Percentiles rank a stretch among this genome's conserved stretches.
phyloP scores from a whole-genome alignment of 1,140 invertebrate genomes.

The Vanessa atalanta region DNA sequence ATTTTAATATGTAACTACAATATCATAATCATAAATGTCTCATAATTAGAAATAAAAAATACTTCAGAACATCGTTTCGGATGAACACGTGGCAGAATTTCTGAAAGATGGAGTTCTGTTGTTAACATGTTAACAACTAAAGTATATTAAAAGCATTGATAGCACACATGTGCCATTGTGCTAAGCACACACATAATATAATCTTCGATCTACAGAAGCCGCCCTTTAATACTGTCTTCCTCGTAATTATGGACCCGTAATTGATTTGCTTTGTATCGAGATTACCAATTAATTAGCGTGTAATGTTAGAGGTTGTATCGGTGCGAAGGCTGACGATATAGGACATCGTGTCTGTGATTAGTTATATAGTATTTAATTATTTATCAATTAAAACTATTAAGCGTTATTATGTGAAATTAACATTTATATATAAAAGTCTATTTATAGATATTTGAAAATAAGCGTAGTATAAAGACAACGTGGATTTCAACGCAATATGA shows the following conservation, averaged over 20 bases:
- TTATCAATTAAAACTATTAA: constrained; percentile 6
- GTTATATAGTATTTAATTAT: not conserved
- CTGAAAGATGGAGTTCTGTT: no score
- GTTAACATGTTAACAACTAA: not conserved
- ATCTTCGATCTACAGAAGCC: constrained; percentile 7
- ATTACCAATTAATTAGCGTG: constrained; percentile 74
- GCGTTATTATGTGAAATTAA: not conserved
- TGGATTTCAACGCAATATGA: no score
- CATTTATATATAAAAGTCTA: no score
- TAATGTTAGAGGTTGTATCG: constrained; percentile 54
- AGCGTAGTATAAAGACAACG: no score
- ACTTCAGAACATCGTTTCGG: no score
- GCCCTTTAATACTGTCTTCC: constrained; percentile 40
- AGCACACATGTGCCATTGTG: not conserved
- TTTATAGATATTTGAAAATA: no score
- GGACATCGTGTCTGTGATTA: constrained; percentile 25
- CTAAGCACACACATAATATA: not conserved
- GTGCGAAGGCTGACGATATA: constrained; percentile 14
- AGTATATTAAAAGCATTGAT: not conserved
- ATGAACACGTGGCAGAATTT: not conserved
- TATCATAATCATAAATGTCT: no score
- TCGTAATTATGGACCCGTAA: constrained; percentile 69
- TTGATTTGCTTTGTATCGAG: constrained; percentile 75
- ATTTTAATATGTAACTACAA: no score
- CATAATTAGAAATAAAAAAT: no score